phyloP scores from a whole-genome alignment of 1,140 invertebrate genomes.

The Saccostrea cuccullata region DNA sequence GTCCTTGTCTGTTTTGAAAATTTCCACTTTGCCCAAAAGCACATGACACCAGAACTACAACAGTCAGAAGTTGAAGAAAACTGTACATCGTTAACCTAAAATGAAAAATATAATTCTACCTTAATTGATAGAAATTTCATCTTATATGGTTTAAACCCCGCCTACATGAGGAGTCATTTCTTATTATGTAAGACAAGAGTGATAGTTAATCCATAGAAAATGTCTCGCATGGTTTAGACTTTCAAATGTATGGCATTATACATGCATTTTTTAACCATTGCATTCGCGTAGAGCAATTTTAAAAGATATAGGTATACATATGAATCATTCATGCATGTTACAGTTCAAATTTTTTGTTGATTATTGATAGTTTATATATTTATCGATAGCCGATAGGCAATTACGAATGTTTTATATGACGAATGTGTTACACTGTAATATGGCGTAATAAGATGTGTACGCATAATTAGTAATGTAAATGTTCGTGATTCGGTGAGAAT shows the following conservation, averaged over 20 bases:
- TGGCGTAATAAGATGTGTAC: too few species aligned
- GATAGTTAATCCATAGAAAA: not conserved
- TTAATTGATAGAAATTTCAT: not conserved
- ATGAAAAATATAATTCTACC: not conserved
- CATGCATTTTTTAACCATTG: not conserved
- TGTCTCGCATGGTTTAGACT: not conserved
- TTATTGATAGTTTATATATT: too few species aligned
- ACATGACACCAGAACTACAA: not conserved
- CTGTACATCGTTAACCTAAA: not conserved
- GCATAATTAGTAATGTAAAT: too few species aligned
- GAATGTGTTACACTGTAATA: too few species aligned
- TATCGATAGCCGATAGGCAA: too few species aligned
- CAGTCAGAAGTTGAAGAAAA: not conserved
- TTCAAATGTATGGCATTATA: not conserved
- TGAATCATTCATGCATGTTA: not conserved
- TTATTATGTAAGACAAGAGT: not conserved
- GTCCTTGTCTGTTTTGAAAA: not conserved
- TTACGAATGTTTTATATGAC: too few species aligned
- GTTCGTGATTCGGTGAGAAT: too few species aligned
- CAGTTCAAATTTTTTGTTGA: not conserved
- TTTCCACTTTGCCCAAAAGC: not conserved
- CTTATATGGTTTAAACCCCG: not conserved
- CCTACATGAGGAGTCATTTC: not conserved
- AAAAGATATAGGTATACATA: not conserved
- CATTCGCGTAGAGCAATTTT: not conserved